Conservation (phyloP, 2,113 vertebrate species). For the Centropus bengalensis region DNA sequence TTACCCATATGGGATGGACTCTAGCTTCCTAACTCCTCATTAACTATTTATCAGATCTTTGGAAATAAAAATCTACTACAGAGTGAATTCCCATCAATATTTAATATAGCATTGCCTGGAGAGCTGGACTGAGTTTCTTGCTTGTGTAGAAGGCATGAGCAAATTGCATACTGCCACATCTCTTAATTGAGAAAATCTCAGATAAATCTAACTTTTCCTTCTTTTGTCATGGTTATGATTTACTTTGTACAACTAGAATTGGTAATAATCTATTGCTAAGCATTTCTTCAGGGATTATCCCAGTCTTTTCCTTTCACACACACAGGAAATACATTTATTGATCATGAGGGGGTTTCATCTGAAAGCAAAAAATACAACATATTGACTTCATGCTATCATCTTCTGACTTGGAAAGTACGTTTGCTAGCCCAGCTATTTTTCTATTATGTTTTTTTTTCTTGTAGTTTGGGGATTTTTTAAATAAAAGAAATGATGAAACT, state of each 20-base stretch:
- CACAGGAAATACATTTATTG: slow-evolving; percentile 44
- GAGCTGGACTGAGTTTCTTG: slow-evolving; percentile 70
- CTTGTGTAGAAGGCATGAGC: slow-evolving; percentile 60
- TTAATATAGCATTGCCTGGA: slow-evolving; percentile 76
- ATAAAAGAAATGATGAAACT: not conserved
- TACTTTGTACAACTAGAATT: slow-evolving; percentile 49
- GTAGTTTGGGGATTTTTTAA: too few relatives aligned
- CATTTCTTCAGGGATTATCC: slow-evolving; percentile 31
- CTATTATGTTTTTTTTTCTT: not conserved
- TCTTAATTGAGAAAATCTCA: slow-evolving; percentile 42
- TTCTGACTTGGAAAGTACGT: slow-evolving; percentile 41
- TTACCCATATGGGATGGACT: slow-evolving; percentile 73
- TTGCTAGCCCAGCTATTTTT: not conserved
- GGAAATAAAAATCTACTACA: slow-evolving; percentile 76
- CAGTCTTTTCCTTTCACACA: slow-evolving; percentile 47
- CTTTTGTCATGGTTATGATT: slow-evolving; percentile 53
- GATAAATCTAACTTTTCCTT: slow-evolving; percentile 67
- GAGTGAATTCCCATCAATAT: slow-evolving; percentile 78
- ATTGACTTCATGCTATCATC: slow-evolving; percentile 30
- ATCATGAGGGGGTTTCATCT: slow-evolving; percentile 28
- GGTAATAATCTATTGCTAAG: slow-evolving; percentile 65
- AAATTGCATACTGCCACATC: slow-evolving; percentile 55
- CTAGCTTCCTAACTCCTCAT: slow-evolving; percentile 72
- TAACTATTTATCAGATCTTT: slow-evolving; percentile 82
- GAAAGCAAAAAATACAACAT: slow-evolving; percentile 5